Conservation (phyloP, 2,888 invertebrate species). For the Ormyrus pomaceus region DNA sequence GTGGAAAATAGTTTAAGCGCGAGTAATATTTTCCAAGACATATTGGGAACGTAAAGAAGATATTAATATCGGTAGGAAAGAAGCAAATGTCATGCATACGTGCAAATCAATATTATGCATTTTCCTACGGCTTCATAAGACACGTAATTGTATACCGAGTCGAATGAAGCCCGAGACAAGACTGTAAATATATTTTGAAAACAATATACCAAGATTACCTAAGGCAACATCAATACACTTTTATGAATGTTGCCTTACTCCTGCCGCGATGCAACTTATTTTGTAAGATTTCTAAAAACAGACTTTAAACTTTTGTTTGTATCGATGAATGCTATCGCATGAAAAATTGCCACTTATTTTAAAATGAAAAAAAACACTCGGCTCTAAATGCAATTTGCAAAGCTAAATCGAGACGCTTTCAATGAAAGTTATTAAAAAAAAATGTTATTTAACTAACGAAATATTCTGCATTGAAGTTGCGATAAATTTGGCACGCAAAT, state of each 20-base stretch:
- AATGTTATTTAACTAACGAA: too few species aligned
- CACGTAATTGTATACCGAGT: conserved; percentile 53
- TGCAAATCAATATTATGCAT: conserved; percentile 55
- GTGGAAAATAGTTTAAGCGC: too few species aligned
- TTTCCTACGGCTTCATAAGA: conserved; percentile 55
- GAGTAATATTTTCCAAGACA: background rate
- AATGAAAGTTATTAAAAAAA: too few species aligned
- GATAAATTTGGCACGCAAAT: too few species aligned
- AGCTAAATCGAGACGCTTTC: too few species aligned
- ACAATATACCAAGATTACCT: conserved; percentile 47
- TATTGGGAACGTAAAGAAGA: conserved; percentile 6
- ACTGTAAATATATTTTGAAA: conserved; percentile 47
- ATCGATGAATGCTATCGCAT: background rate
- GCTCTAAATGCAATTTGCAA: too few species aligned
- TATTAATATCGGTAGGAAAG: conserved; percentile 48
- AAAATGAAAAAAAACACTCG: too few species aligned
- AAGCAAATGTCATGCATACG: conserved; percentile 50
- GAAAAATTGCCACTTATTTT: too few species aligned
- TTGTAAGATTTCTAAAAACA: conserved; percentile 34
- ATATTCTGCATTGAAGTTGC: too few species aligned
- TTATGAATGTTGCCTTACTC: conserved; percentile 38
- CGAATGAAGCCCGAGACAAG: conserved; percentile 52
- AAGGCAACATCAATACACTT: conserved; percentile 44
- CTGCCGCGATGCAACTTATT: conserved; percentile 24
- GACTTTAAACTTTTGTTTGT: background rate